A percentile compares a stretch with the other conserved stretches of the same genome.
Conservation (phyloP, 2,113 vertebrate genomes). For the Ceyx cyanopectus region DNA sequence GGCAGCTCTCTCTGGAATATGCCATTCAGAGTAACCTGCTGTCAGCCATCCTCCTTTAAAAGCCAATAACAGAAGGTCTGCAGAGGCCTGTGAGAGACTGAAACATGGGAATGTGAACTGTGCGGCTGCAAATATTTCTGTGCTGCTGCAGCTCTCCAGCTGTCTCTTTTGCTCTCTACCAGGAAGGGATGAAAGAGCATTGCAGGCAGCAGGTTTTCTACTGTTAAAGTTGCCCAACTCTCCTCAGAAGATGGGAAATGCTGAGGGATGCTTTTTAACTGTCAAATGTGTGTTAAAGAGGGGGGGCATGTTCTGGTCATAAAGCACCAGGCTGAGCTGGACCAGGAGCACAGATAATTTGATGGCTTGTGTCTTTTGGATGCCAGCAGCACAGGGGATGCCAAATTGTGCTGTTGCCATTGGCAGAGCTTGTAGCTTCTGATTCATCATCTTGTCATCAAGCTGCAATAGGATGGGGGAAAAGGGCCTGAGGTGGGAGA, state of each 20-base stretch:
- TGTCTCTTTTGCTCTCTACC: not conserved
- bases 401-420: not conserved
- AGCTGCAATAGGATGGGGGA: not conserved
- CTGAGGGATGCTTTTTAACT: not conserved
- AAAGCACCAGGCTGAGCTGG: not conserved
- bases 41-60: slow-evolving; percentile 36
- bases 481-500: not conserved
- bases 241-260: not conserved
- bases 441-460: slow-evolving; percentile 39
- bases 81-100: slow-evolving; percentile 2
- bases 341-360: not conserved
- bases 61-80: slow-evolving; percentile 42
- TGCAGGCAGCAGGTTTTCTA: not conserved
- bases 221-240: not conserved
- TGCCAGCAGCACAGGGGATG: not conserved
- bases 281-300: not conserved
- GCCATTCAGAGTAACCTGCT: not conserved
- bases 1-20: slow-evolving; percentile 1
- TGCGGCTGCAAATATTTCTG: slow-evolving; percentile 3
- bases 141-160: not conserved
- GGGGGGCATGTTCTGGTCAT: not conserved
- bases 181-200: not conserved
- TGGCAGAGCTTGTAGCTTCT: not conserved
- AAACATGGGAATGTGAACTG: not conserved
- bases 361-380: not conserved